Evolutionary conservation across 1,140 invertebrate genomes (phyloP).

Genomic region (Aphelenchoides besseyi): DNA sequence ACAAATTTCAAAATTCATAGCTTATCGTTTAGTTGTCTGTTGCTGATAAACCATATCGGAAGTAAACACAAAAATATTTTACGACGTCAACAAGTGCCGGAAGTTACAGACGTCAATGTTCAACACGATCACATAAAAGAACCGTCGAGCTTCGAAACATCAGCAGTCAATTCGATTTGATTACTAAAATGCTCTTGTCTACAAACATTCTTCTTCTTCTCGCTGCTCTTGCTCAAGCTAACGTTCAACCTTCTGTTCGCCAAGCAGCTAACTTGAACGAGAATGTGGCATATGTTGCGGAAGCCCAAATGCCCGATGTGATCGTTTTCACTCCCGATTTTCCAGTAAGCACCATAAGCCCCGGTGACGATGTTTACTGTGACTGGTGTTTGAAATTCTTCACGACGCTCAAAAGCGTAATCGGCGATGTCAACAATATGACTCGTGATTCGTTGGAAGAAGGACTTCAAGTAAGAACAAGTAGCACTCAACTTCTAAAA

Average conservation of each 20-base stretch:
- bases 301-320: background rate
- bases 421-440: slow-evolving; percentile 2
- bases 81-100: background rate
- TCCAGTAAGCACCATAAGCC: background rate
- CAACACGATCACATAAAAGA: background rate
- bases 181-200: background rate
- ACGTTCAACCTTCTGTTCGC: background rate
- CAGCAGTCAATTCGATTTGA: background rate
- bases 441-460: background rate
- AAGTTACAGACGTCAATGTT: background rate
- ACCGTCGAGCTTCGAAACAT: background rate
- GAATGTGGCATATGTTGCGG: too few species aligned
- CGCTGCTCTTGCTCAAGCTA: background rate
- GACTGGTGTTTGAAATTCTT: slow-evolving; percentile 9
- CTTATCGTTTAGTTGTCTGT: background rate
- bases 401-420: background rate
- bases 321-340: background rate
- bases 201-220: background rate
- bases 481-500: background rate
- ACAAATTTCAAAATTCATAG: too few species aligned
- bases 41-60: background rate
- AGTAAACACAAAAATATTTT: background rate
- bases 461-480: background rate
- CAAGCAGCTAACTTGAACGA: too few species aligned
- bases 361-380: background rate